Conservation (phyloP, 1,140 invertebrate species). For the Procambarus virginalis region DNA sequence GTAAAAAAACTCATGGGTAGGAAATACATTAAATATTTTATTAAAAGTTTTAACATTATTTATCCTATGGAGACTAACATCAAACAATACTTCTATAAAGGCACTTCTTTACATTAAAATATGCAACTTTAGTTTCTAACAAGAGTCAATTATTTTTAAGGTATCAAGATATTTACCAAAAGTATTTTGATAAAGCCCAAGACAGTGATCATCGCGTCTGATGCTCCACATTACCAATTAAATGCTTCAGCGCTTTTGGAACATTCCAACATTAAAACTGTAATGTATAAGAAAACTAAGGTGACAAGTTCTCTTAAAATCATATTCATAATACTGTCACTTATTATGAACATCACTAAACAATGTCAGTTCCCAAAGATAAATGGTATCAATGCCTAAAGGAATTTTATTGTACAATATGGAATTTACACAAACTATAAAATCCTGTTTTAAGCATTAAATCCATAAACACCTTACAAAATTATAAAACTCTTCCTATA, state of each 20-base stretch:
- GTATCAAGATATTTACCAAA: not conserved
- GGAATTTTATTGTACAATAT: not conserved
- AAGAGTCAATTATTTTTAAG: not conserved
- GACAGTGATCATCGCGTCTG: too few species aligned
- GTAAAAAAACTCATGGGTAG: not conserved
- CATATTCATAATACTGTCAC: not conserved
- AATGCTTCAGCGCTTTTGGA: too few species aligned
- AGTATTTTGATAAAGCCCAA: not conserved
- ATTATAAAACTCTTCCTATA: not conserved
- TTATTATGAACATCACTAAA: not conserved
- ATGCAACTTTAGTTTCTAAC: not conserved
- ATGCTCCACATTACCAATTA: too few species aligned
- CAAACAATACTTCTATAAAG: constrained; percentile 32
- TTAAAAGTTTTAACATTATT: constrained; percentile 45
- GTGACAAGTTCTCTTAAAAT: not conserved
- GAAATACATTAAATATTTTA: constrained; percentile 48
- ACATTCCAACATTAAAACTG: too few species aligned
- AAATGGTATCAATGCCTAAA: not conserved
- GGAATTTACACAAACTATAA: not conserved
- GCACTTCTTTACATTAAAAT: constrained; percentile 22
- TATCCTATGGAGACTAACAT: constrained; percentile 40
- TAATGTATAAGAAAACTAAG: not conserved
- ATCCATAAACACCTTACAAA: not conserved
- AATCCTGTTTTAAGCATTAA: not conserved
- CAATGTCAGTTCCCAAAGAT: not conserved